Base-by-base conservation (phyloP, 2,113 vertebrate genomes). In the Hirundichthys speculiger region DNA sequence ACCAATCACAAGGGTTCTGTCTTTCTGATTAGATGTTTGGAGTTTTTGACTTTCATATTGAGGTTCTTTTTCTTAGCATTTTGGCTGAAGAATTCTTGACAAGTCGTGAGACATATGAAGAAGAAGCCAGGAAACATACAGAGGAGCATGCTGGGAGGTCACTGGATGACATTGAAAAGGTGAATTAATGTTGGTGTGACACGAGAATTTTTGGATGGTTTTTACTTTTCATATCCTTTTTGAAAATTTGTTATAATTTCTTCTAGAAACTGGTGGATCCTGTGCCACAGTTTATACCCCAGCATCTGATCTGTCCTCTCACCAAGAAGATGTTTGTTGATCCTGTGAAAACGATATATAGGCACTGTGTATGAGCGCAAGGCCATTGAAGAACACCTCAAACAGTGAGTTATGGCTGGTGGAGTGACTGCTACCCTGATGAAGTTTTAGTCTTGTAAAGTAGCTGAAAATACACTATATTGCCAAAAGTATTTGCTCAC, bases 291-390 rank as follows among this genome's bases (percentile, higher is more conserved):
- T 63, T 75, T 10, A 18, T 77, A 19, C 89, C 89, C 0, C 59
- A 34, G 13, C 77, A 86, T 43, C 73, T 90, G 38, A 53, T 73
- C 27, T 90, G 88, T 66, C 74, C 68, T 4, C 51, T 91, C 46
- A 83, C 82, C 34, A 84, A 82, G 52, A 89, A 80, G 62, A 64
- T 90, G 70, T 88, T 90, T 74, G 56, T 89, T 42, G 88, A 91
- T 75, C 90, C 90, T 22, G 88, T 91, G 20, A 88, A 40, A 73
- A 91, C 85, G 0, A 21, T 52, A 1, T 73, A 83, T 14, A n/a
- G 80, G 84, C 1, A 68, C 58, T 0, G 66, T 86, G 42, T 91
- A 90, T 42, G 88, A 91, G 64, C 62, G 85, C n/a, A 80, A 77
- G 30, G 84, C 82, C 52, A 83, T 91, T 13, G 88, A 91, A 42